Evolutionary conservation across 1,140 invertebrate genomes (phyloP), one percentile per base, ranked within the genome.

Genomic region (Bombus impatiens): DNA sequence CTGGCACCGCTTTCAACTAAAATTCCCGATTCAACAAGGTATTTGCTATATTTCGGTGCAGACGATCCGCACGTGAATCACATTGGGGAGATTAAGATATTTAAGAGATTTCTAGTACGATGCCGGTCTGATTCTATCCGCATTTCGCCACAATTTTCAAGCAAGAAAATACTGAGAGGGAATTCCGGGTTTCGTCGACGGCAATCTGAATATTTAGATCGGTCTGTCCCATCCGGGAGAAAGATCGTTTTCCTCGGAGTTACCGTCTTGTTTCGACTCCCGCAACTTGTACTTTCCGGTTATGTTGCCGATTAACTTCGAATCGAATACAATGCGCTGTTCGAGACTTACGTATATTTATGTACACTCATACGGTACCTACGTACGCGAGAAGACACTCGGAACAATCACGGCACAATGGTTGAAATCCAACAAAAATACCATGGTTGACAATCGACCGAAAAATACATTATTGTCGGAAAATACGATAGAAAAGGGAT

Each of bases 201-300:
- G 68, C 57, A 82, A 90, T 91, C 85, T 91, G 90, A 91, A 92
- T 92, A 92, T 92, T 92, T 92, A 92, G 87, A 90, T 91, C 85
- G 86, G 59, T 75, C 84, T 62, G 84, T 82, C 82, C 78, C 88
- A 81, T 42, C 3, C 74, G n/a, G 65, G 75, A 71, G 75, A 78
- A 78, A 40, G 81, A 87, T 89, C 89, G 88, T 84, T 87, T 87
- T 78, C 82, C 84, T 62, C 57, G 77, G 67, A 89, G 84, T 86
- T 84, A 89, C 44, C 84, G 84, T 86, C 84, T 80, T 89, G 77
- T 89, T 86, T 86, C 88, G 68, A 68, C 62, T 70, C 65, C 59
- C 37, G 68, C 83, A 65, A 72, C 78, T 88, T 75, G 82, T 70
- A 44, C 82, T 28, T 83, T 32, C 42, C 22, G 76, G 44, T 25